phyloP scores from a whole-genome alignment of 2,113 vertebrate species.

The Sardina pilchardus region DNA sequence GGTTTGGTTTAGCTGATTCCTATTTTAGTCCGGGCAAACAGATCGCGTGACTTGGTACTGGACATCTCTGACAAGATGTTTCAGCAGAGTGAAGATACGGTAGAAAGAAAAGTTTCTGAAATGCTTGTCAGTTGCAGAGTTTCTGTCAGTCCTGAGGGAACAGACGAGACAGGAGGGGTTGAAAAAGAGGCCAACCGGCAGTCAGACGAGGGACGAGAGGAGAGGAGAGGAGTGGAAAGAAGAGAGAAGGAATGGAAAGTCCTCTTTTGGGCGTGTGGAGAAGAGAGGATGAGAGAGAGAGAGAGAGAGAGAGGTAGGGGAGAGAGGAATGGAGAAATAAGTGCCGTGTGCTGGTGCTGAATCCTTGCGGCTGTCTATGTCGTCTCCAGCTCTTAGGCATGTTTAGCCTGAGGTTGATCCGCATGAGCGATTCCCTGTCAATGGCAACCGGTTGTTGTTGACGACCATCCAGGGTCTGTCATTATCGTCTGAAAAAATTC shows the following conservation, averaged over 20 bases:
- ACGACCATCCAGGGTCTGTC: conserved; percentile 42
- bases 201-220: background rate
- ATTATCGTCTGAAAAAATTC: conserved; percentile 44
- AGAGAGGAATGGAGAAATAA: background rate
- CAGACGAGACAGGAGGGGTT: background rate
- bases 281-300: background rate
- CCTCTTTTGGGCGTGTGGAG: background rate
- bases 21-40: no score
- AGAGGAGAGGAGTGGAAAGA: background rate
- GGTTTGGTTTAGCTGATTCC: no score
- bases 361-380: conserved; percentile 47
- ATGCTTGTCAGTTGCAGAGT: no score
- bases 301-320: background rate
- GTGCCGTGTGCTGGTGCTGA: conserved; percentile 12
- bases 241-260: background rate
- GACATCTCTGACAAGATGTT: no score
- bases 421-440: conserved; percentile 29
- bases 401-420: conserved; percentile 45
- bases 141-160: background rate
- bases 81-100: no score
- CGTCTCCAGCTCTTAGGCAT: conserved; percentile 39
- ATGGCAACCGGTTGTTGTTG: conserved; percentile 46
- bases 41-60: no score
- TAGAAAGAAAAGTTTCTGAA: no score
- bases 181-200: background rate